Base-by-base conservation (phyloP, 2,113 vertebrate species). In the Psittacus erithacus region DNA sequence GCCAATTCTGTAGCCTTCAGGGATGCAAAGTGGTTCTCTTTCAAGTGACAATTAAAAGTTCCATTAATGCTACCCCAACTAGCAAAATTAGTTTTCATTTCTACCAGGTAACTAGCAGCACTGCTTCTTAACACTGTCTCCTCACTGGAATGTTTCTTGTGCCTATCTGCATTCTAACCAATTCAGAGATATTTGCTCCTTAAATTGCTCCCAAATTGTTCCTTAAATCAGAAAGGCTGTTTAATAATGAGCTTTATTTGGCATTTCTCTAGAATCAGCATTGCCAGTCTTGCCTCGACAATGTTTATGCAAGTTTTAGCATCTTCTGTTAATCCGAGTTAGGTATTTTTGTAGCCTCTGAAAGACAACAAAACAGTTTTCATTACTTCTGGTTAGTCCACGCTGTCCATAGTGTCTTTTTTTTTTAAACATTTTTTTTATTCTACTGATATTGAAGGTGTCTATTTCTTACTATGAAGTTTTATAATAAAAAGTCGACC, bases 211-310 rank as follows among this genome's bases (percentile, higher is more conserved):
- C 9, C 65, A 86, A 79, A 55, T 60, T 88, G 73, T 22, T 79
- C 55, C 46, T 93, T 90, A 89, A 86, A 81, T 63, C 35, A 71
- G 69, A 84, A 88, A 86, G 29, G 2, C 60, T 82, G 10, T 79
- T 87, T 87, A 93, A 85, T 24, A 90, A 53, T 13, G 29, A 89
- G 20, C 3, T 82, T 90, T 80, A 70, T 25, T 64, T 71, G 11
- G 13, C 47, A 33, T 82, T 94, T 80, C 82, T 75, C 25, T 90
- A 64, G 6, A 86, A 77, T 53, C 43, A 65, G 55, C 60, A 74
- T 95, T 94, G 67, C 59, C 83, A 91, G 50, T 55, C 76, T 93
- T 86, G 79, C 84, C 74, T 94, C 76, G 53, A 88, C 69, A 82
- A 63, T 31, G 5, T 64, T 95, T 87, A 88, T 86, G 77, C 70